Evolutionary conservation across 2,113 vertebrate species (phyloP).

Genomic region (Ptilorrhoa leucosticta): DNA sequence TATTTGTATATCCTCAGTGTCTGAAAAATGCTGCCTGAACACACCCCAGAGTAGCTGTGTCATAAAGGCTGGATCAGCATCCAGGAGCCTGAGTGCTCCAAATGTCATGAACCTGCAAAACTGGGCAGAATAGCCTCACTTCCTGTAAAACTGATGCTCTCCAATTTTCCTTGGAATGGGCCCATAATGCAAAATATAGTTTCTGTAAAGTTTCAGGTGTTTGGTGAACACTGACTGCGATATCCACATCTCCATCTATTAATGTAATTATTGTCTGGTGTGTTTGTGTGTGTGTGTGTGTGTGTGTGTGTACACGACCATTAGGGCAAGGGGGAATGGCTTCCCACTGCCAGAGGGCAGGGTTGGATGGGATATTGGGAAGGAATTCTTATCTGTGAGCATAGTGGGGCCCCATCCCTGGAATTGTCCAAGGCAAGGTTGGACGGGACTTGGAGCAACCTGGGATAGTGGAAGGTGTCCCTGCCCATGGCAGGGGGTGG

Average conservation of each 20-base stretch:
- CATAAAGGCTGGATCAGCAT: not conserved
- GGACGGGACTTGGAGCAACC: fast-evolving
- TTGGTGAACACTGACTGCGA: not conserved
- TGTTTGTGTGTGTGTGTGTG: not conserved
- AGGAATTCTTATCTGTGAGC: not conserved
- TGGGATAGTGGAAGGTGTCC: not conserved
- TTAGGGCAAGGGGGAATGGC: too few relatives aligned
- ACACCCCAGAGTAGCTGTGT: not conserved
- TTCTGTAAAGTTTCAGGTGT: not conserved
- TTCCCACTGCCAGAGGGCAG: not conserved
- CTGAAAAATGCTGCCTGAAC: not conserved
- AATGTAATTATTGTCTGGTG: not conserved
- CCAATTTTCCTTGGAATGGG: not conserved
- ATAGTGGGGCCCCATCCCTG: not conserved
- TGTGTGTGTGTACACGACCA: not conserved
- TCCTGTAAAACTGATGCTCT: not conserved
- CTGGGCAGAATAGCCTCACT: not conserved
- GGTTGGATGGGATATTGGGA: not conserved
- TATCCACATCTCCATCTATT: not conserved
- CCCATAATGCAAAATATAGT: not conserved
- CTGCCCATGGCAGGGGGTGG: not conserved
- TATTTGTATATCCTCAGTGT: not conserved
- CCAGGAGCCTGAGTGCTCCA: not conserved
- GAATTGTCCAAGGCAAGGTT: not conserved
- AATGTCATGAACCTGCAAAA: not conserved